Evolutionary conservation across 2,888 invertebrate genomes (phyloP).

Genomic region (Gnatocerus cornutus): DNA sequence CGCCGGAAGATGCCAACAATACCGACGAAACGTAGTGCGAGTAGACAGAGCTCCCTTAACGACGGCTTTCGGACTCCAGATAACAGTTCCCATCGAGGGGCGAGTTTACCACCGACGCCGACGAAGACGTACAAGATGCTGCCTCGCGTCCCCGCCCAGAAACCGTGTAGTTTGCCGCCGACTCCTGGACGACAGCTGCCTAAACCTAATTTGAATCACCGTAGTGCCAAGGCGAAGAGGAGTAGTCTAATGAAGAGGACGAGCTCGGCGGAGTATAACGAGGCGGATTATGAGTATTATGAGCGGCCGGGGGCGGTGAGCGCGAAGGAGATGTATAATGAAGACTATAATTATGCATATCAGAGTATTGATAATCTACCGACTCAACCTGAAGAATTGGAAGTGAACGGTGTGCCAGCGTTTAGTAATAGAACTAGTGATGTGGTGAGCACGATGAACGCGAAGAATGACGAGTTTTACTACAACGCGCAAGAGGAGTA

Average conservation of each 20-base stretch:
- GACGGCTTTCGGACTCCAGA: conserved; percentile 66
- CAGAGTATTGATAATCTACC: conserved; percentile 79
- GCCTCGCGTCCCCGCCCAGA: conserved; percentile 56
- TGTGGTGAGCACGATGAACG: conserved; percentile 47
- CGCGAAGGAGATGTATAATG: conserved; percentile 74
- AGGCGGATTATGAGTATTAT: conserved; percentile 64
- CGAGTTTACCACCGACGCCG: conserved; percentile 70
- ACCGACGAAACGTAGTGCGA: conserved; percentile 66
- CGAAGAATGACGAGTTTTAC: conserved; percentile 59
- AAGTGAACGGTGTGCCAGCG: conserved; percentile 25
- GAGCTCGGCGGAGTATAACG: conserved; percentile 68
- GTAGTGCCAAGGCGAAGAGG: conserved; percentile 66
- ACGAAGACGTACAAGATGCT: conserved; percentile 68
- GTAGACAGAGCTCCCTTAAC: conserved; percentile 68
- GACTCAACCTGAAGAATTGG: conserved; percentile 59
- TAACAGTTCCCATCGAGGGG: conserved; percentile 66
- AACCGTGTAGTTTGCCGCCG: conserved; percentile 71
- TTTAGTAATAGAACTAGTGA: conserved; percentile 44
- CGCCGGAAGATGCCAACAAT: conserved; percentile 69
- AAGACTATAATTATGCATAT: conserved; percentile 83
- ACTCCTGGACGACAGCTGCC: conserved; percentile 75
- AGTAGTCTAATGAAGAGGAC: conserved; percentile 67
- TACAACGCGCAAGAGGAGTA: conserved; percentile 62
- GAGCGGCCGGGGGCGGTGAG: conserved; percentile 67
- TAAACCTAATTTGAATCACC: conserved; percentile 67